A percentile compares a stretch with the other conserved stretches of the same genome.
Conservation (phyloP, 2,888 invertebrate genomes). For the Sisyra terminalis region DNA sequence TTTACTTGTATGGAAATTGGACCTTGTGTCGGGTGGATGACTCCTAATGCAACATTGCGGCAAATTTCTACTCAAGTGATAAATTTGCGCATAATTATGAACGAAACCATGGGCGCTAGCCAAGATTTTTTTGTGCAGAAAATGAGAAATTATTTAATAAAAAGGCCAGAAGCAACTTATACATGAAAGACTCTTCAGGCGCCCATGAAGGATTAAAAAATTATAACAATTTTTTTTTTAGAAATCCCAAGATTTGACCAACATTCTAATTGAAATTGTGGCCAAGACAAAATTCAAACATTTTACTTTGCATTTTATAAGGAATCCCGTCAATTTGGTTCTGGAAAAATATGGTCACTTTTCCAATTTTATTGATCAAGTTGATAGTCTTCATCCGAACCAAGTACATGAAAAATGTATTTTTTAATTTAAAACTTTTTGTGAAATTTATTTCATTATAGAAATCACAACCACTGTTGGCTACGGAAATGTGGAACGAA, state of each 20-base stretch:
- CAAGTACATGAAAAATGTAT: slow-evolving; percentile 14
- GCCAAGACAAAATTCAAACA: slow-evolving; percentile 14
- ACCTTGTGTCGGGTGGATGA: slow-evolving; percentile 31
- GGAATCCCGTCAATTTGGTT: slow-evolving; percentile 17
- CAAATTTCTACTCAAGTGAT: slow-evolving; percentile 21
- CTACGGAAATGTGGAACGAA: slow-evolving; percentile 18
- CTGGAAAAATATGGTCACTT: slow-evolving; percentile 16
- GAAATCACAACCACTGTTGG: slow-evolving; percentile 18
- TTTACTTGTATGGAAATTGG: slow-evolving; percentile 30
- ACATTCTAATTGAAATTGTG: slow-evolving; percentile 17
- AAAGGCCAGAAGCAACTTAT: no score
- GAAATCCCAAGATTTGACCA: slow-evolving; percentile 16
- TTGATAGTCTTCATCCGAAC: slow-evolving; percentile 21
- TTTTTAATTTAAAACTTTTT: background rate
- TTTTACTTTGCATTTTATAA: slow-evolving; percentile 17
- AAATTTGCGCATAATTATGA: background rate
- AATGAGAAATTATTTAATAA: no score
- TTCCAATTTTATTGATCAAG: slow-evolving; percentile 18
- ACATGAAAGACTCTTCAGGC: no score
- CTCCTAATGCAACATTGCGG: slow-evolving; percentile 24
- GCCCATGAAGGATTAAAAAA: background rate
- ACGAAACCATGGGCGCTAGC: no score
- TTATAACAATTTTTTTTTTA: slow-evolving; percentile 10
- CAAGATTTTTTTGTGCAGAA: no score
- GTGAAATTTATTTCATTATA: slow-evolving; percentile 11